These are phyloP conservation scores for Aleiodes sp. DNA, from an alignment of 1,140 invertebrate species.

Conservation along the genomic window DNA sequence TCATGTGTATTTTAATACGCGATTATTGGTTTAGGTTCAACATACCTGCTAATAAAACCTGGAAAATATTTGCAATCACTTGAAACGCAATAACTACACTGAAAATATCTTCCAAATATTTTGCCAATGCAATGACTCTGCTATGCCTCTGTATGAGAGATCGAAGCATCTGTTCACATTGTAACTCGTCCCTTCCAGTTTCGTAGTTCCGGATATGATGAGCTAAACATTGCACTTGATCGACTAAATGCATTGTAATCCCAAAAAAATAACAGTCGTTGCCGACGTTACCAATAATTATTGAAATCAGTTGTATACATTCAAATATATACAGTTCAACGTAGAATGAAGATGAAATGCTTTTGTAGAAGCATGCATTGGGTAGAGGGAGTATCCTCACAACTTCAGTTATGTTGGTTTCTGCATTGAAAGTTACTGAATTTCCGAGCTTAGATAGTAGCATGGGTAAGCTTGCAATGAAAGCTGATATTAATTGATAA, in stretches of 20 bases:
- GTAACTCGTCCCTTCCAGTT: neutral
- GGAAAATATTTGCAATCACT: neutral
- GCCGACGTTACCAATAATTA: slow-evolving; percentile 33
- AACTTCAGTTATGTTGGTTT: neutral
- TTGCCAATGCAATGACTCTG: slow-evolving; percentile 8
- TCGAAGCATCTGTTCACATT: neutral
- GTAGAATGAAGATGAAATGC: slow-evolving; percentile 18
- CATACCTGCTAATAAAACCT: slow-evolving; percentile 28
- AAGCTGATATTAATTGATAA: slow-evolving; percentile 22
- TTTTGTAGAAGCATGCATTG: slow-evolving; percentile 24
- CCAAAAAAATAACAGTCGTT: slow-evolving; percentile 37
- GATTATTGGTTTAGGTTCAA: neutral
- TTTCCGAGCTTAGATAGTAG: slow-evolving; percentile 15
- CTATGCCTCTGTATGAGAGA: slow-evolving; percentile 21
- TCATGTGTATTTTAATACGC: neutral
- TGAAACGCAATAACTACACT: slow-evolving; percentile 22
- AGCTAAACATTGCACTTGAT: slow-evolving; percentile 35
- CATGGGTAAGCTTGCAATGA: slow-evolving; percentile 1
- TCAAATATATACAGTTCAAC: slow-evolving; percentile 28
- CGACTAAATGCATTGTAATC: slow-evolving; percentile 40
- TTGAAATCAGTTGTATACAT: slow-evolving; percentile 9
- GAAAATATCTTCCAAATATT: slow-evolving; percentile 26
- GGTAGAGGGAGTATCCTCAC: slow-evolving; percentile 24
- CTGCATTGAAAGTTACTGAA: neutral
- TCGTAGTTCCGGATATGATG: neutral